Conservation (phyloP, 1,140 invertebrate species). For the Drosophila rufa region DNA sequence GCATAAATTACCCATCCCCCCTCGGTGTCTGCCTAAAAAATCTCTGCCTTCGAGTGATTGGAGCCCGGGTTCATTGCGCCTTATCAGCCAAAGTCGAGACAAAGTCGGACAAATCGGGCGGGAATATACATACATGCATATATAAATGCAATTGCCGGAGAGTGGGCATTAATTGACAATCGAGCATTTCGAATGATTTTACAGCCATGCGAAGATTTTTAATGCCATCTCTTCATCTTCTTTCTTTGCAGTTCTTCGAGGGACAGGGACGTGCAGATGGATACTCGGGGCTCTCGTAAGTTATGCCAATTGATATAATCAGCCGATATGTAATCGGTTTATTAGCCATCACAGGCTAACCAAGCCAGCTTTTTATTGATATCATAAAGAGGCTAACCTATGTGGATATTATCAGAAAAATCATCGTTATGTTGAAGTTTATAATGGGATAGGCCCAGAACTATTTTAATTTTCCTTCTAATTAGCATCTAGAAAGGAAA, state of each 20-base stretch:
- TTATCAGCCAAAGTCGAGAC: conserved; percentile 46
- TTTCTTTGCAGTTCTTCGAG: conserved; percentile 47
- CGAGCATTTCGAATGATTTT: conserved; percentile 20
- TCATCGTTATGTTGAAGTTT: conserved; percentile 8
- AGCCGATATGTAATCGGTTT: conserved; percentile 39
- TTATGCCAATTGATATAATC: conserved; percentile 36
- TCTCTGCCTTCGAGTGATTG: conserved; percentile 61
- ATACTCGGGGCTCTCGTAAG: conserved; percentile 60
- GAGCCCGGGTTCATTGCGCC: conserved; percentile 63
- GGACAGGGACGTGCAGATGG: conserved; percentile 38
- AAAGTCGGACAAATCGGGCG: conserved; percentile 20
- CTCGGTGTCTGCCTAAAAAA: conserved; percentile 47
- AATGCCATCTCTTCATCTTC: conserved; percentile 5
- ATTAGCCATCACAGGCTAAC: conserved; percentile 23
- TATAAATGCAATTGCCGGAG: conserved; percentile 29
- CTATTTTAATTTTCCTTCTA: conserved; percentile 11
- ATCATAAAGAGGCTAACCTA: conserved; percentile 34
- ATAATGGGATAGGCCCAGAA: neutral
- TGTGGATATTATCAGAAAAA: conserved; percentile 15
- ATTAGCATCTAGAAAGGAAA: conserved; percentile 7
- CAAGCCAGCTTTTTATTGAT: conserved; percentile 30
- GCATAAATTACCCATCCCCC: conserved; percentile 68
- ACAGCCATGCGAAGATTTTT: conserved; percentile 27
- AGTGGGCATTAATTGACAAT: conserved; percentile 44
- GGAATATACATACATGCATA: neutral